Evolutionary conservation across 1,140 invertebrate genomes (phyloP).

Genomic region (Theocolax elegans): DNA sequence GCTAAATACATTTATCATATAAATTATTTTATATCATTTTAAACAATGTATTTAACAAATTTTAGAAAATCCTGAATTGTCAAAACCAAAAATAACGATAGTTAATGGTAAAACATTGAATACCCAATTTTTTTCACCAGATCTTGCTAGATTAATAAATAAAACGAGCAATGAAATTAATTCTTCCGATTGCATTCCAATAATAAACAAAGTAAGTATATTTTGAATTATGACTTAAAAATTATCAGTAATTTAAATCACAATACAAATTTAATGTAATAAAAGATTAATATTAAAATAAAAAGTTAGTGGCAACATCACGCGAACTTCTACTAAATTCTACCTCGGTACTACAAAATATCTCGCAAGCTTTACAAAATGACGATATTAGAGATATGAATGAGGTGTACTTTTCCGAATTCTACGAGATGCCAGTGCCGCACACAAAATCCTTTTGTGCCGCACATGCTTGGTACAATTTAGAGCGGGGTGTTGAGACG

Average conservation of each 20-base stretch:
- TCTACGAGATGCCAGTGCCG: slow-evolving; percentile 54
- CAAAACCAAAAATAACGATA: slow-evolving; percentile 59
- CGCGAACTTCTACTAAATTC: slow-evolving; percentile 60
- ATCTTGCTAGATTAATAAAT: slow-evolving; percentile 53
- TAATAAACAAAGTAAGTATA: slow-evolving; percentile 60
- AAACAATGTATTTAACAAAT: slow-evolving; percentile 6
- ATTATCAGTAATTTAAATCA: slow-evolving; percentile 5
- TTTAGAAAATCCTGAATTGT: slow-evolving; percentile 63
- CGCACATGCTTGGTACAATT: slow-evolving; percentile 55
- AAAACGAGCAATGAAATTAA: slow-evolving; percentile 57
- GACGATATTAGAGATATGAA: slow-evolving; percentile 66
- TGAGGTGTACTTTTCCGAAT: slow-evolving; percentile 60
- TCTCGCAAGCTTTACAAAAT: slow-evolving; percentile 59
- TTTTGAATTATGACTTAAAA: not conserved
- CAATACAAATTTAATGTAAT: not conserved
- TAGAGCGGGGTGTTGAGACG: slow-evolving; percentile 61
- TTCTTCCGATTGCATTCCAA: slow-evolving; percentile 50
- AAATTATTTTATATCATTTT: not conserved
- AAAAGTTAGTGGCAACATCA: slow-evolving; percentile 55
- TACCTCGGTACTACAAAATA: slow-evolving; percentile 54
- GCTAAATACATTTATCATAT: not conserved
- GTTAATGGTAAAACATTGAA: slow-evolving; percentile 55
- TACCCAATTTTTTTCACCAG: slow-evolving; percentile 56
- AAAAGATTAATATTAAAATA: slow-evolving; percentile 14
- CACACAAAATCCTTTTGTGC: slow-evolving; percentile 56